Evolutionary conservation across 1,140 invertebrate genomes (phyloP).

Genomic region (Anastatus disparis): DNA sequence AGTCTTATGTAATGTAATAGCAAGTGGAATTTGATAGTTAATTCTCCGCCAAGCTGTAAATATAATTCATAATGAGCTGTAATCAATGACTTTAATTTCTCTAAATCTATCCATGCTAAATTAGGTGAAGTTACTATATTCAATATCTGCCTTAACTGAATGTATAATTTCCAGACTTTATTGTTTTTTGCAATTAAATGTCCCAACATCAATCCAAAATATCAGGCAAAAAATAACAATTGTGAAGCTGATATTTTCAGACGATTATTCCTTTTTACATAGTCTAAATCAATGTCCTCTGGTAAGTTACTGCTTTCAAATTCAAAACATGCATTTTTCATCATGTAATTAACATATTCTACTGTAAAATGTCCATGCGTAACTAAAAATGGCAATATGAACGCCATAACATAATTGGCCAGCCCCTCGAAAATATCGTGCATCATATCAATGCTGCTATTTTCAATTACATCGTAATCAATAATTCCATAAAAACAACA

Average conservation of each 20-base stretch:
- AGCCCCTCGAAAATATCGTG: slow-evolving; percentile 34
- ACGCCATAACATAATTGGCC: slow-evolving; percentile 21
- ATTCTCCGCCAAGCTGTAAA: slow-evolving; percentile 25
- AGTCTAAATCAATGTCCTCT: background rate
- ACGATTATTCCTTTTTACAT: slow-evolving; percentile 34
- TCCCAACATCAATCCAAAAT: slow-evolving; percentile 48
- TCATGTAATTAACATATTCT: slow-evolving; percentile 23
- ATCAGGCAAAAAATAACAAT: slow-evolving; percentile 45
- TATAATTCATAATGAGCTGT: slow-evolving; percentile 38
- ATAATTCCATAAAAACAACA: slow-evolving; percentile 21
- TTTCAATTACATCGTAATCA: slow-evolving; percentile 32
- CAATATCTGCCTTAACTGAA: slow-evolving; percentile 21
- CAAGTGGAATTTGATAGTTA: slow-evolving; percentile 38
- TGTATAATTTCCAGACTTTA: slow-evolving; percentile 42
- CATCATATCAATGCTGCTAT: slow-evolving; percentile 17
- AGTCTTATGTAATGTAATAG: slow-evolving; percentile 37
- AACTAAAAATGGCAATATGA: slow-evolving; percentile 12
- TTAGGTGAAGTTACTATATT: background rate
- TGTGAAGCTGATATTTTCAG: slow-evolving; percentile 46
- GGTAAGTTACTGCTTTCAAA: background rate
- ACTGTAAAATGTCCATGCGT: slow-evolving; percentile 3
- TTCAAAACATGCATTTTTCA: slow-evolving; percentile 14
- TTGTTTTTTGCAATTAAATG: slow-evolving; percentile 40
- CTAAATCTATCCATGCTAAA: background rate
- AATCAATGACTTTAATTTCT: slow-evolving; percentile 22